phyloP scores from a whole-genome alignment of 1,140 invertebrate genomes.

The Cyphomyrmex costatus region DNA sequence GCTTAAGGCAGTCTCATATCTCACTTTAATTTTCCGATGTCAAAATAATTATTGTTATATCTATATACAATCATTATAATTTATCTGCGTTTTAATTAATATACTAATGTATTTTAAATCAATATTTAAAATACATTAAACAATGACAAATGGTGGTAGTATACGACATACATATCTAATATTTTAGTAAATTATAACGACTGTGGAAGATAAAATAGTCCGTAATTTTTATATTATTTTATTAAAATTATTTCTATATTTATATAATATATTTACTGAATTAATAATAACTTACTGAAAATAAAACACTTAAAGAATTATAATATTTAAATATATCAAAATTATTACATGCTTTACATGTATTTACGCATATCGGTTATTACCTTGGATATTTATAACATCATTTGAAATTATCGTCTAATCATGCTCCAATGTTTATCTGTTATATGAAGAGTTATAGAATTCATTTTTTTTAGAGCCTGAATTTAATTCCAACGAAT shows the following conservation, averaged over 20 bases:
- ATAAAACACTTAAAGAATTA: not conserved
- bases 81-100: too few species aligned
- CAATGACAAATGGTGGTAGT: too few species aligned
- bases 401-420: not conserved
- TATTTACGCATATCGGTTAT: not conserved
- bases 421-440: not conserved
- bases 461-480: not conserved
- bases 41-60: conserved; percentile 41
- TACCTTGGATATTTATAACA: not conserved
- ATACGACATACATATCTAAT: too few species aligned
- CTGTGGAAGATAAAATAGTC: too few species aligned
- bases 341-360: not conserved
- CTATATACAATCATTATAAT: not conserved
- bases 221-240: not conserved
- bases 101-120: too few species aligned
- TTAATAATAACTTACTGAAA: not conserved
- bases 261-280: not conserved
- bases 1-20: conserved; percentile 35
- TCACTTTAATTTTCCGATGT: conserved; percentile 39
- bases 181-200: too few species aligned
- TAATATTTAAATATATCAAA: not conserved
- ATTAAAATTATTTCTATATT: not conserved
- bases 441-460: not conserved
- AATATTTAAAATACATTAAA: too few species aligned
- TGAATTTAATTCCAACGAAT: conserved; percentile 32